These are phyloP conservation scores for Sceloporus tristichus DNA, from an alignment of 2,113 vertebrate genomes.

Conservation along the genomic window DNA sequence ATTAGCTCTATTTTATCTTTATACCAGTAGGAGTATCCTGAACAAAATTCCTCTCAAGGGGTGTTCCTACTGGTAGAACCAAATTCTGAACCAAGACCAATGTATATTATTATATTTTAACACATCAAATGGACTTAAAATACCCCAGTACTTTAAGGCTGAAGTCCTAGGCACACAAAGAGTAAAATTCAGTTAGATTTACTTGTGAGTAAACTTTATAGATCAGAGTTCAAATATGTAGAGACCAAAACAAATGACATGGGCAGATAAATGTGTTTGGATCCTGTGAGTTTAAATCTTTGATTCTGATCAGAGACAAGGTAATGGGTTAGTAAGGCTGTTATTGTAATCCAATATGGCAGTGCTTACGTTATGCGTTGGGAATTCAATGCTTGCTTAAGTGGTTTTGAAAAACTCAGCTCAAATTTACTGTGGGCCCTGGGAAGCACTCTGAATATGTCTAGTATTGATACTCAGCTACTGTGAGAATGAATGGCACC, in stretches of 20 bases:
- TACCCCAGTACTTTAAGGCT: neutral
- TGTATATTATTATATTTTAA: neutral
- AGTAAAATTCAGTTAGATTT: neutral
- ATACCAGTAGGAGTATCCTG: neutral
- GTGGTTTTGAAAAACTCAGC: neutral
- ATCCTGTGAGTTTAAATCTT: neutral
- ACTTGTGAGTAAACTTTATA: neutral
- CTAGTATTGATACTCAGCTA: neutral
- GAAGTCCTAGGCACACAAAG: neutral
- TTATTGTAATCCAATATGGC: neutral
- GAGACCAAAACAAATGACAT: neutral
- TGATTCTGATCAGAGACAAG: neutral
- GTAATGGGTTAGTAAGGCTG: neutral
- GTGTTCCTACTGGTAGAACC: neutral
- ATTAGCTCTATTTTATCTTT: neutral
- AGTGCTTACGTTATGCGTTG: neutral
- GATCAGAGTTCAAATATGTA: neutral
- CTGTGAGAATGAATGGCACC: constrained; percentile 6
- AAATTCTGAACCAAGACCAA: neutral
- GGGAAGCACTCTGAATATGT: neutral
- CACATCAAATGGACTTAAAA: neutral
- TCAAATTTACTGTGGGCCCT: neutral
- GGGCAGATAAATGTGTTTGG: neutral
- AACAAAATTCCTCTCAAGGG: neutral
- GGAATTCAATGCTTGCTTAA: neutral